Evolutionary conservation across 2,113 vertebrate genomes (phyloP), one percentile per base, ranked within the genome.

Genomic region (Cyprinus carpio): DNA sequence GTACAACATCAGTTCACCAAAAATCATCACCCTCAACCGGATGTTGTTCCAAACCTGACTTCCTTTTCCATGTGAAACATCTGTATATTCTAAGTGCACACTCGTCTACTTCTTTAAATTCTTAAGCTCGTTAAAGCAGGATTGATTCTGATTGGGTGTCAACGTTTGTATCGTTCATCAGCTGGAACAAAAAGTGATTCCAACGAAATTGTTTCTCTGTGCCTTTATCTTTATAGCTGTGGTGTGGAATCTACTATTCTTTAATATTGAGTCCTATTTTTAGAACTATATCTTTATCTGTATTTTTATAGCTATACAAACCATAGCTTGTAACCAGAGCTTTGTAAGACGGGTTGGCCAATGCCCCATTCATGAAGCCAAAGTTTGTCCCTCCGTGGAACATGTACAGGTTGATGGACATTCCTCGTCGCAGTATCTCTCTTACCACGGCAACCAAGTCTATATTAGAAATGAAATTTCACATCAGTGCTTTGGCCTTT

Each of bases 311-410:
- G 40, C 10, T 43, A 43, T 10, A 43, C 97, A 92, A 90, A 96
- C 97, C 98, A 0, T 99, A 98, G 89, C 98, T 99, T 83, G 96
- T 95, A 85, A 99, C 94, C 11, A 97, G 90, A 0, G 97, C 88
- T 91, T 93, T 96, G 93, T 97, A 99, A 2, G 95, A 95, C 0
- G 95, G 92, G 23, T 94, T 93, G 25, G 94, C 90, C 29, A 95
- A n/a, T 0, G 97, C 97, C 11, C 98, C 98, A 0, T 87, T 96
- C 89, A 97, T 96, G 91, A 99, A 99, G 49, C 98, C 98, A 12
- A 99, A 99, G 88, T 96, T 99, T 87, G 98, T 97, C 81, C 98
- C 98, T 64, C 98, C 97, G 0, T 99, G 97, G 91, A 99, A 99
- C 98, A 99, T 98, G 92, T 98, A 97, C 72, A 99, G 91, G 74